phyloP scores from a whole-genome alignment of 2,113 vertebrate species.

The Odocoileus virginianus region DNA sequence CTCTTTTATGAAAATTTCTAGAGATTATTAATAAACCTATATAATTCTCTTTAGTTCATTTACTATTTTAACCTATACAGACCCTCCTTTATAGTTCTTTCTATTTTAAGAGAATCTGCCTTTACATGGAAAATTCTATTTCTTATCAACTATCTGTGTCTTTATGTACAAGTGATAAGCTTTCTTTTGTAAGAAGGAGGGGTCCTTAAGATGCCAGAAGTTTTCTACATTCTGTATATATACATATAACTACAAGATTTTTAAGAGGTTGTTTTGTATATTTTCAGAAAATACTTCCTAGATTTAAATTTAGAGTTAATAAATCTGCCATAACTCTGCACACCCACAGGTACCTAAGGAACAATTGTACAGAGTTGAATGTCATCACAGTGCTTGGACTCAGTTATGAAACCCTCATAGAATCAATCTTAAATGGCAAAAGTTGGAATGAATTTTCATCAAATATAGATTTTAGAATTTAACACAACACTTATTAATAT shows the following conservation, averaged over 20 bases:
- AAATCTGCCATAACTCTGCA: neutral
- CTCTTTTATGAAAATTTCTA: neutral
- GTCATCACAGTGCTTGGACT: neutral
- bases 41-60: neutral
- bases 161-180: neutral
- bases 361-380: fast-evolving
- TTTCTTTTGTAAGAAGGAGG: neutral
- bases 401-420: neutral
- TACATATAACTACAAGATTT: neutral
- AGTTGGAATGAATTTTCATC: neutral
- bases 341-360: fast-evolving
- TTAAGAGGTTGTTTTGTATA: neutral
- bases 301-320: neutral
- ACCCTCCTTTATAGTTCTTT: neutral
- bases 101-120: neutral
- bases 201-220: neutral
- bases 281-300: neutral
- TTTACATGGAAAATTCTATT: neutral
- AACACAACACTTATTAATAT: neutral
- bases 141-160: neutral
- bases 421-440: neutral
- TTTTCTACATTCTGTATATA: neutral
- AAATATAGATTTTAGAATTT: neutral
- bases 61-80: neutral
- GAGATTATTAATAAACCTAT: neutral